Evolutionary conservation across 2,797 vertebrate genomes (phyloP).

Genomic region (Glyptemys insculpta): DNA sequence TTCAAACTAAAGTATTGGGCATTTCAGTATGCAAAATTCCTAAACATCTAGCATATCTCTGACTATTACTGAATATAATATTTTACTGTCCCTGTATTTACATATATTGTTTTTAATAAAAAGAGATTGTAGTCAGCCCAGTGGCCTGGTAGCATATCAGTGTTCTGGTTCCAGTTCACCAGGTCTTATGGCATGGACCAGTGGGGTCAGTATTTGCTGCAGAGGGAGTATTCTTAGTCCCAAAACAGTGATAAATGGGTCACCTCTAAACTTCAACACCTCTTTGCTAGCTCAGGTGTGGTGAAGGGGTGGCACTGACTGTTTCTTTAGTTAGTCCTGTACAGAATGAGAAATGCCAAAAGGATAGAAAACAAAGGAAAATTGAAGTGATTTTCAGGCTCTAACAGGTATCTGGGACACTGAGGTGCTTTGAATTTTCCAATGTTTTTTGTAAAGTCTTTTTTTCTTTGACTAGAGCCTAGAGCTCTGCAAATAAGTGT

Average conservation of each 20-base stretch:
- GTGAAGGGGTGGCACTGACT: neutral
- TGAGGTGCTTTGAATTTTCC: neutral
- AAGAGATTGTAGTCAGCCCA: neutral
- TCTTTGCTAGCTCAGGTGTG: neutral
- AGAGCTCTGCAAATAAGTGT: neutral
- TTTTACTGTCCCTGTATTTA: neutral
- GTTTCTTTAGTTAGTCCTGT: neutral
- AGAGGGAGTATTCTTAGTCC: neutral
- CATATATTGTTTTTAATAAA: neutral
- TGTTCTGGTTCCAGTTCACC: neutral
- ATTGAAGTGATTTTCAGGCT: neutral
- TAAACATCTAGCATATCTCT: neutral
- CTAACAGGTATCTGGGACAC: neutral
- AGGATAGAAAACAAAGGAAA: neutral
- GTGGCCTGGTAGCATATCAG: neutral
- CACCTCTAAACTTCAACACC: neutral
- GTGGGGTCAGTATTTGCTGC: neutral
- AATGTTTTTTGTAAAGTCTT: neutral
- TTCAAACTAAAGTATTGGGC: conserved; percentile 30
- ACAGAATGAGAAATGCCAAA: neutral
- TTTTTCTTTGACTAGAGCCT: neutral
- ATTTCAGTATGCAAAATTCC: neutral
- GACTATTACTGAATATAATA: neutral
- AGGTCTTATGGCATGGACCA: neutral
- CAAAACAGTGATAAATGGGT: neutral